Conservation (phyloP, 2,113 vertebrate species). For the Melospiza georgiana region DNA sequence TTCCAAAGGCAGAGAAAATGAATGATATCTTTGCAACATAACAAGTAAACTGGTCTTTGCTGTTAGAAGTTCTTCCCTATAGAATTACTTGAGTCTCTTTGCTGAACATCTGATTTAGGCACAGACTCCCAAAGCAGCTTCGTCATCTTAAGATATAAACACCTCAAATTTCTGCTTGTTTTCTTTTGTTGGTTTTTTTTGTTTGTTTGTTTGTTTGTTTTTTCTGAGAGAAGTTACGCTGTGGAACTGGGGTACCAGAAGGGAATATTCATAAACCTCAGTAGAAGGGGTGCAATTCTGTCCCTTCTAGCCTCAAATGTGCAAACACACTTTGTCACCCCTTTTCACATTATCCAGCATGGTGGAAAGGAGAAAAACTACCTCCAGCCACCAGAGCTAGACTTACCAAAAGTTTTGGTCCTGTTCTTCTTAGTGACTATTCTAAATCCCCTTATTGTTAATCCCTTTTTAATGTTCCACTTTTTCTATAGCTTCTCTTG, state of each 20-base stretch:
- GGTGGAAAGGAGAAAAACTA: background rate
- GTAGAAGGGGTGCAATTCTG: background rate
- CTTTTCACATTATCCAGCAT: background rate
- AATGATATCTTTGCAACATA: background rate
- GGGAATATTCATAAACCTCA: background rate
- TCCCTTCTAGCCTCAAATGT: background rate
- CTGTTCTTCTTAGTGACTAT: background rate
- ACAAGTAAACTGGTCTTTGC: background rate
- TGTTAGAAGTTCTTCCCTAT: background rate
- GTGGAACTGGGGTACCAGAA: background rate
- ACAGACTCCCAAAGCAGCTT: background rate
- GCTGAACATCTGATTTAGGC: background rate
- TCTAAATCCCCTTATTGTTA: background rate
- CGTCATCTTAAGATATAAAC: background rate
- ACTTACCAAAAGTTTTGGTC: background rate
- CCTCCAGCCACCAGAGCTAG: background rate
- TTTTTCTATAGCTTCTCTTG: background rate
- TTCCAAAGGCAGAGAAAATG: background rate
- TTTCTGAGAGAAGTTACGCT: background rate
- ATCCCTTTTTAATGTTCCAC: background rate
- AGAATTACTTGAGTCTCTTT: background rate
- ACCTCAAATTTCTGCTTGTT: background rate
- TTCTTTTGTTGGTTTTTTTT: too few relatives aligned
- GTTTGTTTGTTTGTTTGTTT: background rate
- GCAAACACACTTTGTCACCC: background rate